Evolutionary conservation across 1,140 invertebrate genomes (phyloP), one percentile per base, ranked within the genome.

Genomic region (Drosophila sulfurigaster): DNA sequence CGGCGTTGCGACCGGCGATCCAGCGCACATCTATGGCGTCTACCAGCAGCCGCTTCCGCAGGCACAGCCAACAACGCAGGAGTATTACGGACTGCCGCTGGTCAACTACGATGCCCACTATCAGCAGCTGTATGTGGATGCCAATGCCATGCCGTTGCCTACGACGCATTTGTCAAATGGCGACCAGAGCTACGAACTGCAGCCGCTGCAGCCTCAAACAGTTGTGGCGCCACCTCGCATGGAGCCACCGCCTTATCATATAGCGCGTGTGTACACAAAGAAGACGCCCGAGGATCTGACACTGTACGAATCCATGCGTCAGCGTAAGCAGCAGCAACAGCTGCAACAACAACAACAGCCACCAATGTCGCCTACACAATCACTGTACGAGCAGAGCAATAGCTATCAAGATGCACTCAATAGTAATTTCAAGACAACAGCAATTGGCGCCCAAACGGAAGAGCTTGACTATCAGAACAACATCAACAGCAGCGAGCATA

Each of bases 191-290:
- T 92, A 89, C 38, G 86, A 89, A 16, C 28, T 90, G 54, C 86
- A 89, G 45, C 73, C 81, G n/a, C 38, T 90, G 49, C 83, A 89
- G 16, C 59, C 54, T 15, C 64, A 74, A 32, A 78, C 63, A 1
- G 41, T 48, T 8, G 51, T 51, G 28, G 75, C 81, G 2, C 72
- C 81, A 5, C 85, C 85, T 4, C 86, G 76, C 8, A 51, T 82
- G 57, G 85, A 93, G 73, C 95, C 95, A 6, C 95, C 95, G 1
- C 95, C 95, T 1, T 96, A 96, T 93, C 95, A 96, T 74, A 95
- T 96, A 71, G 95, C 95, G 7, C 95, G 95, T 3, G 94, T 94
- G 3, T 95, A 95, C 82, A 96, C 95, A 1, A 95, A 95, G 92
- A 95, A 95, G 71, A 95, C 95, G 76, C 93, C 78, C 81, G 94